Conservation (phyloP, 2,888 invertebrate species). For the Cephus nigrinus region DNA sequence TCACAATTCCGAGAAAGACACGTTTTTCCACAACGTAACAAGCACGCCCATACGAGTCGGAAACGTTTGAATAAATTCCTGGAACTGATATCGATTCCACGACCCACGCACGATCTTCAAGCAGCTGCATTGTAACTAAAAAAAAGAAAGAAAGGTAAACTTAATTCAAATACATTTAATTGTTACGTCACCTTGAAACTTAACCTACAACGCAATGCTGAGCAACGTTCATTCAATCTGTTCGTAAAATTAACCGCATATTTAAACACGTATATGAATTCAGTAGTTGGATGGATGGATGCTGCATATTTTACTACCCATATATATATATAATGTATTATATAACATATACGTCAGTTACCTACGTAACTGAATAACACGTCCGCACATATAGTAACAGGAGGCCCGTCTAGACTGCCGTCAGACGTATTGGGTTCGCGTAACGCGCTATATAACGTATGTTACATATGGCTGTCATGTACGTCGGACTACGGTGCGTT, state of each 20-base stretch:
- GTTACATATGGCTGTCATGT: conserved; percentile 35
- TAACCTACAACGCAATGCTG: background rate
- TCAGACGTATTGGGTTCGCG: conserved; percentile 62
- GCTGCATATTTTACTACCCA: background rate
- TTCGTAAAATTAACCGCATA: background rate
- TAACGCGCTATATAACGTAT: conserved; percentile 51
- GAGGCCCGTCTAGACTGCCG: conserved; percentile 59
- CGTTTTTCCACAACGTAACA: background rate
- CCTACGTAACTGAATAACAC: conserved; percentile 3
- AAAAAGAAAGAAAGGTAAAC: background rate
- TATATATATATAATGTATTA: background rate
- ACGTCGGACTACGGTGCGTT: conserved; percentile 30
- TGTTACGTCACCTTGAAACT: background rate
- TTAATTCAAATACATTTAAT: background rate
- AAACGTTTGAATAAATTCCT: background rate
- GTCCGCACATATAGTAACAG: conserved; percentile 29
- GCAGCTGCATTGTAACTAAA: background rate
- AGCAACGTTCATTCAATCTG: background rate
- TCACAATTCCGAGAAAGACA: background rate
- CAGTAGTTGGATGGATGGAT: background rate
- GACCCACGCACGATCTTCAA: background rate
- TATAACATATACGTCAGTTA: background rate
- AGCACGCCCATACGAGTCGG: background rate
- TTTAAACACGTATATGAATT: background rate
- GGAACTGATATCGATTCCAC: background rate